Percentiles rank a stretch among this genome's conserved stretches.
Evolutionary conservation across 30 jellyfish, hydroid and myxozoan species (phyloP).

Genomic region (Nemopilema nomurai): DNA sequence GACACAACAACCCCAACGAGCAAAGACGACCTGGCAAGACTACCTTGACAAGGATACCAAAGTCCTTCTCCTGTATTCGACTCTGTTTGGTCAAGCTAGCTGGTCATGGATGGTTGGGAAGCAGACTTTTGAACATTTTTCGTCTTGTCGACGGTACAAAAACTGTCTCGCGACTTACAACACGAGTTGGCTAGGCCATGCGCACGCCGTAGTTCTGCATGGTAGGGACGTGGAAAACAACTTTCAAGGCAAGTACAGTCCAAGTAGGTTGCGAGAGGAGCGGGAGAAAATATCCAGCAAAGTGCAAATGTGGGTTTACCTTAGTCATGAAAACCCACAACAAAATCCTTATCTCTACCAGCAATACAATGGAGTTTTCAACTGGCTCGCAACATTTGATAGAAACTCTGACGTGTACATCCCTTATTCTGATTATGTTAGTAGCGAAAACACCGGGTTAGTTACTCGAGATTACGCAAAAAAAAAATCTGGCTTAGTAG

Average conservation of each 20-base stretch:
- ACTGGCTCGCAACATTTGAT: no score
- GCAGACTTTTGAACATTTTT: no score
- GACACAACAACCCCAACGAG: no score
- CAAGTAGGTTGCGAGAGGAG: slow-evolving; percentile 35
- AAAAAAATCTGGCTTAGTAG: slow-evolving; percentile 68
- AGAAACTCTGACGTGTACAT: no score
- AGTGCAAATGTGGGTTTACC: slow-evolving; percentile 85
- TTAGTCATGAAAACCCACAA: slow-evolving; percentile 89
- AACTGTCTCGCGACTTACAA: slow-evolving; percentile 83
- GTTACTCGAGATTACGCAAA: slow-evolving; percentile 58
- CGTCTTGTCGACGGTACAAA: slow-evolving; percentile 36
- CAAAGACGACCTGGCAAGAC: slow-evolving; percentile 40
- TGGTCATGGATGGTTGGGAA: slow-evolving; percentile 68
- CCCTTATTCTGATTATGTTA: background rate
- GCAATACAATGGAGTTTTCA: slow-evolving; percentile 79
- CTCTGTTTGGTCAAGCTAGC: slow-evolving; percentile 38
- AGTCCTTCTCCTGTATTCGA: slow-evolving; percentile 69
- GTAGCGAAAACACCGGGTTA: background rate
- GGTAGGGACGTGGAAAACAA: no score
- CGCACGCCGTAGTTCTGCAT: no score
- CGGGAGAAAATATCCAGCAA: slow-evolving; percentile 32
- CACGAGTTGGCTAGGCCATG: slow-evolving; percentile 40
- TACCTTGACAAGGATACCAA: slow-evolving; percentile 25
- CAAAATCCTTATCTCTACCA: slow-evolving; percentile 19
- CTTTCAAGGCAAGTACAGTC: no score